Evolutionary conservation across 2,113 vertebrate genomes (phyloP).

Genomic region (Apus apus): DNA sequence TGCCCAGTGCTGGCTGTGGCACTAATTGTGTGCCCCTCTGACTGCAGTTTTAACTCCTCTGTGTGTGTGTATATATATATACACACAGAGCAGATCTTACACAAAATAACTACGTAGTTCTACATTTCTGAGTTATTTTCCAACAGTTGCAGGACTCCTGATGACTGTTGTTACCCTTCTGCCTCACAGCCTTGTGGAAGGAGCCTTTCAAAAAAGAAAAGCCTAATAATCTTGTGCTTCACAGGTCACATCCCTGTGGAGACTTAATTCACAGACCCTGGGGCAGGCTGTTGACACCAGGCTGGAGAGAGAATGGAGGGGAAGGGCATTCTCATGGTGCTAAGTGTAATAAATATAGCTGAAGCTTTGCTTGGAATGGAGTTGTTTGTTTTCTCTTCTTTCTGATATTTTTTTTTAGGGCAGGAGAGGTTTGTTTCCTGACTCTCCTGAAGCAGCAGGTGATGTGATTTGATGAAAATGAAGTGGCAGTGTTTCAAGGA

Average conservation of each 20-base stretch:
- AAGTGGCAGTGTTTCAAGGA: not conserved
- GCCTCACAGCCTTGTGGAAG: not conserved
- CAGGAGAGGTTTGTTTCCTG: not conserved
- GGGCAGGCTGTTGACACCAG: not conserved
- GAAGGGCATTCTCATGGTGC: not conserved
- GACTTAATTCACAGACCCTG: not conserved
- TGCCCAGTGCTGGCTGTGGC: too few species aligned
- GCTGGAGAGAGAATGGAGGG: not conserved
- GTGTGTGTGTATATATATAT: too few species aligned
- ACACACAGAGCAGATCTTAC: too few species aligned
- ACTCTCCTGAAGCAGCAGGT: not conserved
- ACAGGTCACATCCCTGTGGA: not conserved
- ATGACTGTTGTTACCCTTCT: not conserved
- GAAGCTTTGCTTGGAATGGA: not conserved
- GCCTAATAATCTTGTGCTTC: rapidly evolving
- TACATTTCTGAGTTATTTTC: too few species aligned
- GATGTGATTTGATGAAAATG: not conserved
- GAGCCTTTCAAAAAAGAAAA: not conserved
- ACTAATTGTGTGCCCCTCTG: too few species aligned
- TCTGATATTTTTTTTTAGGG: not conserved
- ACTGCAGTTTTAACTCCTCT: too few species aligned
- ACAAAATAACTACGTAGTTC: too few species aligned
- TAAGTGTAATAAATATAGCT: not conserved
- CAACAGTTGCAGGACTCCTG: not conserved
- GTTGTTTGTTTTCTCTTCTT: not conserved